These are phyloP conservation scores for Zaprionus inermis DNA, from an alignment of 1,140 invertebrate species.

Conservation along the genomic window DNA sequence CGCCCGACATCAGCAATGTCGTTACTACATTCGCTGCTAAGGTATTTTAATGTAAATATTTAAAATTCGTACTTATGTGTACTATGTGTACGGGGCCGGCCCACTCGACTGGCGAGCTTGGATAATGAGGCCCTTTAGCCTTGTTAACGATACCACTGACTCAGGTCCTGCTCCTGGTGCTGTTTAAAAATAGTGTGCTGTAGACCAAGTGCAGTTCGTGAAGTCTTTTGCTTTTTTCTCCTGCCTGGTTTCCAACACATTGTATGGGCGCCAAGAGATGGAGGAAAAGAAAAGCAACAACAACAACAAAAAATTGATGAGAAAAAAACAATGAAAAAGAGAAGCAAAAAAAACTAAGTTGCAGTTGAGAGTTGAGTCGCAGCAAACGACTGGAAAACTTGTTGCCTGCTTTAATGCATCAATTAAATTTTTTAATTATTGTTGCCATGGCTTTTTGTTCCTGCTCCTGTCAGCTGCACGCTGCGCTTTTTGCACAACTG, in stretches of 20 bases:
- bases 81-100: slow-evolving; percentile 18
- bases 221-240: slow-evolving; percentile 23
- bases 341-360: slow-evolving; percentile 42
- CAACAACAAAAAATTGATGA: slow-evolving; percentile 18
- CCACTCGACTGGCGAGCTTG: slow-evolving; percentile 14
- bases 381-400: slow-evolving; percentile 56
- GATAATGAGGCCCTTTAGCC: slow-evolving; percentile 68
- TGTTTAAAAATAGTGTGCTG: slow-evolving; percentile 71
- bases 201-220: slow-evolving; percentile 12
- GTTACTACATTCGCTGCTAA: slow-evolving; percentile 27
- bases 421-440: slow-evolving; percentile 83
- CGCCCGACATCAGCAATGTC: slow-evolving; percentile 21
- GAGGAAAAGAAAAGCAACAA: neutral
- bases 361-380: slow-evolving; percentile 17
- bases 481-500: slow-evolving; percentile 57
- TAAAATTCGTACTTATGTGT: slow-evolving; percentile 48
- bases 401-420: slow-evolving; percentile 81
- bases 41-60: slow-evolving; percentile 80
- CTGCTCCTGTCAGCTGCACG: slow-evolving; percentile 76
- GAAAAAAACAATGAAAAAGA: slow-evolving; percentile 13
- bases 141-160: slow-evolving; percentile 53
- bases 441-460: slow-evolving; percentile 70
- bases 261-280: slow-evolving; percentile 41
- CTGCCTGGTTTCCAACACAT: slow-evolving; percentile 9
- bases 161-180: slow-evolving; percentile 18